phyloP scores from a whole-genome alignment of 2,797 vertebrate species.

The Coranthus polyacanthus region DNA sequence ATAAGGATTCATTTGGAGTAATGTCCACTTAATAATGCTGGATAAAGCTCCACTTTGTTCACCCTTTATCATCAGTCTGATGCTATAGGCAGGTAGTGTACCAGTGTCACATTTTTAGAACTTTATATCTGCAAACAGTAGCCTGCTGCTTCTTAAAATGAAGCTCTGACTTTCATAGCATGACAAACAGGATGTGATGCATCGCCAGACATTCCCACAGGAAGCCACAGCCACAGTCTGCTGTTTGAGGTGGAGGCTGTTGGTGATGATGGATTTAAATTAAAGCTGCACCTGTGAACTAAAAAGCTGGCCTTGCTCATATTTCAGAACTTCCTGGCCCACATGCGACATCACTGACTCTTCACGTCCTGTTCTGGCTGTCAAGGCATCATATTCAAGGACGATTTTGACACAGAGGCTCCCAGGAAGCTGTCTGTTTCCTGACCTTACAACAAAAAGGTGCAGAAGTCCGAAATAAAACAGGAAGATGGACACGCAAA shows the following conservation, averaged over 20 bases:
- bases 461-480: conserved; percentile 9
- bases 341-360: conserved; percentile 37
- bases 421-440: conserved; percentile 78
- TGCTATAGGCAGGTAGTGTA: too few species aligned
- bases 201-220: conserved; percentile 47
- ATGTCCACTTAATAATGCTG: too few species aligned
- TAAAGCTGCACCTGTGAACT: conserved; percentile 64
- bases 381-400: conserved; percentile 42
- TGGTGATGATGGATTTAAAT: conserved; percentile 74
- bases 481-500: conserved; percentile 22
- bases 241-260: conserved; percentile 33
- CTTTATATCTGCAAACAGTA: background rate
- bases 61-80: too few species aligned
- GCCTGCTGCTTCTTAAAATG: background rate
- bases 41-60: too few species aligned
- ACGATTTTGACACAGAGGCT: conserved; percentile 59
- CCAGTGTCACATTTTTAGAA: background rate
- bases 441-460: conserved; percentile 59
- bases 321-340: conserved; percentile 55
- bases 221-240: conserved; percentile 45
- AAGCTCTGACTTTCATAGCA: background rate
- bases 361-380: conserved; percentile 57
- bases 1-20: too few species aligned
- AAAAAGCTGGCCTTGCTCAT: conserved; percentile 41
- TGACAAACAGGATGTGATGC: conserved; percentile 73